Conservation (phyloP, 2,113 vertebrate species). For the Casuarius casuarius region DNA sequence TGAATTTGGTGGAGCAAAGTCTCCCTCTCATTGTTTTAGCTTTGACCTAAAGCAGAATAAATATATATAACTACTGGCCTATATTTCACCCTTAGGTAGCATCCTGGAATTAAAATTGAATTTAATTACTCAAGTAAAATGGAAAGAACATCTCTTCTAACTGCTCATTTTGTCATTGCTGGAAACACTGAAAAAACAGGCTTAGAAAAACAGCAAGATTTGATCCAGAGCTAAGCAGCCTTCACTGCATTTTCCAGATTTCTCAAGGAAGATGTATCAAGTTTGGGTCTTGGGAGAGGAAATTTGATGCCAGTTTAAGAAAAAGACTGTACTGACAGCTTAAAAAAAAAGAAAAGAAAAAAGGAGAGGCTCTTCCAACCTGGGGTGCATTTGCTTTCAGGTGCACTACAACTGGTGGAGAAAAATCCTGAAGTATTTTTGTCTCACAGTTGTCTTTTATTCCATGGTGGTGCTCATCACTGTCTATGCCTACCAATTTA, state of each 20-base stretch:
- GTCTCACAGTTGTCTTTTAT: conserved; percentile 78
- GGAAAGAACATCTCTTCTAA: no score
- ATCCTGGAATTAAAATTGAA: no score
- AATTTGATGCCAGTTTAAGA: background rate
- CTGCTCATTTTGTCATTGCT: no score
- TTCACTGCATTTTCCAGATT: no score
- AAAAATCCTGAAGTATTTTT: conserved; percentile 77
- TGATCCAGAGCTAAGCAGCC: no score
- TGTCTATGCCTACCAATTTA: conserved; percentile 84
- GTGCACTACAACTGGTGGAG: conserved; percentile 75
- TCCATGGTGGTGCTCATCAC: conserved; percentile 80
- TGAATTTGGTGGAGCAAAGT: background rate
- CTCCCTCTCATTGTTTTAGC: conserved; percentile 1
- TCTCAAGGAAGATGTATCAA: no score
- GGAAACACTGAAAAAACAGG: no score
- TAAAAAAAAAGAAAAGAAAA: background rate
- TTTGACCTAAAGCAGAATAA: background rate
- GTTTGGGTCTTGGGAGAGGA: no score
- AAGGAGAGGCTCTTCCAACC: background rate
- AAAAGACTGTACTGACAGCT: background rate
- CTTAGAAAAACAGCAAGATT: no score
- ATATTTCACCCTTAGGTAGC: background rate
- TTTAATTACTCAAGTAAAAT: no score
- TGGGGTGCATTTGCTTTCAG: conserved; percentile 6
- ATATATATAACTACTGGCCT: background rate